These are phyloP conservation scores for Bradypodion pumilum DNA, from an alignment of 2,797 vertebrate genomes.

Conservation along the genomic window DNA sequence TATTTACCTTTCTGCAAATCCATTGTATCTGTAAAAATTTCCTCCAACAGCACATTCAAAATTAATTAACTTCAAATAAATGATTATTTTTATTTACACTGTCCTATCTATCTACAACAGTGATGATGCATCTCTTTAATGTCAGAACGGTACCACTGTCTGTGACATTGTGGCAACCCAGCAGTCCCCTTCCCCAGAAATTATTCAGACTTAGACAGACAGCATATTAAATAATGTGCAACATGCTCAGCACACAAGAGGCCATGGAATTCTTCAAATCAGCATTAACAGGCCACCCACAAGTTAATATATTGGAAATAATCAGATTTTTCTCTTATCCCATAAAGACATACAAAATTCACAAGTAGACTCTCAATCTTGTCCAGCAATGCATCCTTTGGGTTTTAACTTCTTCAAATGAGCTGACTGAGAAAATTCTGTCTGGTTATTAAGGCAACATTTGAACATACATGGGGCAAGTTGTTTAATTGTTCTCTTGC, in stretches of 20 bases:
- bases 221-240: slow-evolving; percentile 23
- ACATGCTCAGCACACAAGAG: neutral
- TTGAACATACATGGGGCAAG: slow-evolving; percentile 45
- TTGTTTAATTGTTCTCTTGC: slow-evolving; percentile 50
- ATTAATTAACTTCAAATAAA: too few species aligned
- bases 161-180: neutral
- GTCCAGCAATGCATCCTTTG: neutral
- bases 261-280: neutral
- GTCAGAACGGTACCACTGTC: neutral
- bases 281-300: neutral
- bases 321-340: slow-evolving; percentile 36
- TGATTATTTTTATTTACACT: neutral
- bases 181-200: neutral
- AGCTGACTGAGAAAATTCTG: slow-evolving; percentile 33
- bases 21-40: too few species aligned
- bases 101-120: neutral
- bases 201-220: neutral
- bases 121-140: neutral
- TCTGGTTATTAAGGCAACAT: slow-evolving; percentile 40
- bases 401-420: neutral
- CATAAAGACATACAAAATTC: neutral
- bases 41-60: too few species aligned
- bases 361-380: too few species aligned
- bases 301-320: neutral
- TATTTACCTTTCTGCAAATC: too few species aligned